phyloP scores from a whole-genome alignment of 2,113 vertebrate genomes.

The Malurus melanocephalus region DNA sequence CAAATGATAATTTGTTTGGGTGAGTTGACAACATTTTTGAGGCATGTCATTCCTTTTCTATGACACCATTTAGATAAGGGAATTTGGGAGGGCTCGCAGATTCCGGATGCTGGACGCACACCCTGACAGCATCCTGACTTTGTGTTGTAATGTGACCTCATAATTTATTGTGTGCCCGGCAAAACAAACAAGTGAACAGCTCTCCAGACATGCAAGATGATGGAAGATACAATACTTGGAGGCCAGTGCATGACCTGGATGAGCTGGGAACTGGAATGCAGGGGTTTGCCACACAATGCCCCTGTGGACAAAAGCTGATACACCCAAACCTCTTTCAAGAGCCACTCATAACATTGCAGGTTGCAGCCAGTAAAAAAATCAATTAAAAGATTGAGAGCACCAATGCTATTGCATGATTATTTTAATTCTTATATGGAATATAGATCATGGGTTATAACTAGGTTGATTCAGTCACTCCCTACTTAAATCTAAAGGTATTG shows the following conservation, averaged over 20 bases:
- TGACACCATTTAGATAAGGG: not conserved
- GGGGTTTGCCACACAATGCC: not conserved
- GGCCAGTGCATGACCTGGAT: not conserved
- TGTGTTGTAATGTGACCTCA: not conserved
- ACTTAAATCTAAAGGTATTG: not conserved
- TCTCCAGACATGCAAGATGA: not conserved
- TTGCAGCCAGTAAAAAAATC: not conserved
- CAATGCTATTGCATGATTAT: rapidly evolving
- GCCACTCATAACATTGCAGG: not conserved
- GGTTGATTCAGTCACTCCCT: not conserved
- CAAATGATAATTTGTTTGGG: not conserved
- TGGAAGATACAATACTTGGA: not conserved
- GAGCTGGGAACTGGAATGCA: rapidly evolving
- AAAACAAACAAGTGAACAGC: not conserved
- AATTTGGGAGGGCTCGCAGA: not conserved
- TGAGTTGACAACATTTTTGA: not conserved
- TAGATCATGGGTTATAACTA: not conserved
- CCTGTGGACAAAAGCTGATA: too few relatives aligned
- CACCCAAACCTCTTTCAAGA: not conserved
- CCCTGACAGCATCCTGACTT: not conserved
- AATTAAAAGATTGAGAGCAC: not conserved
- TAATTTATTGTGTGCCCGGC: not conserved
- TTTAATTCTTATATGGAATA: not conserved
- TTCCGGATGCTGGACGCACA: not conserved
- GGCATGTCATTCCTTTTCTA: not conserved